Conservation (phyloP, 2,113 vertebrate genomes). For the Lampris incognitus region DNA sequence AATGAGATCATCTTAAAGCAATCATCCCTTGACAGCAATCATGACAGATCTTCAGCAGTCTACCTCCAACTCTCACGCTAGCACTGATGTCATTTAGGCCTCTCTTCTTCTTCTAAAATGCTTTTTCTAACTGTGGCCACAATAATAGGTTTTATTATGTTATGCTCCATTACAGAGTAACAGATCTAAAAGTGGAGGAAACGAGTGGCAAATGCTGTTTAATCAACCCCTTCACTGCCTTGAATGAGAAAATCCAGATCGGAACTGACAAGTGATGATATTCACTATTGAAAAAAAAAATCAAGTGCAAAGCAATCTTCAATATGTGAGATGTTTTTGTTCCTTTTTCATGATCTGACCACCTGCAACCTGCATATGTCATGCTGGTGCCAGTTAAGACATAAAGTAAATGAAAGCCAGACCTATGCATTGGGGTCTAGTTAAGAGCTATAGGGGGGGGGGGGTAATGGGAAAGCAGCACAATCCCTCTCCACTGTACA, state of each 20-base stretch:
- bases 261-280: constrained; percentile 42
- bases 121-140: constrained; percentile 34
- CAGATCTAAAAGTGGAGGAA: constrained; percentile 27
- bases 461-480: constrained; percentile 76
- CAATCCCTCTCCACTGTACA: constrained; percentile 80
- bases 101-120: constrained; percentile 13
- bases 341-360: constrained; percentile 61
- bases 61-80: constrained; percentile 72
- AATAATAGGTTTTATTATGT: constrained; percentile 39
- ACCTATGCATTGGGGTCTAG: constrained; percentile 65
- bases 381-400: constrained; percentile 73
- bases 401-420: constrained; percentile 80
- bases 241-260: constrained; percentile 19
- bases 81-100: constrained; percentile 63
- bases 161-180: constrained; percentile 24
- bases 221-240: constrained; percentile 7
- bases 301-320: constrained; percentile 52
- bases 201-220: constrained; percentile 11
- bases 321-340: constrained; percentile 43
- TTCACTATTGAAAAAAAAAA: constrained; percentile 17
- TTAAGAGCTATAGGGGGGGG: constrained; percentile 55
- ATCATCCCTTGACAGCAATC: constrained; percentile 68
- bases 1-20: constrained; percentile 74
- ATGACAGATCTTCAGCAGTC: constrained; percentile 67
- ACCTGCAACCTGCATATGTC: constrained; percentile 75